These are phyloP conservation scores for Eupeodes latifasciatus DNA, from an alignment of 2,888 invertebrate species.

Conservation along the genomic window DNA sequence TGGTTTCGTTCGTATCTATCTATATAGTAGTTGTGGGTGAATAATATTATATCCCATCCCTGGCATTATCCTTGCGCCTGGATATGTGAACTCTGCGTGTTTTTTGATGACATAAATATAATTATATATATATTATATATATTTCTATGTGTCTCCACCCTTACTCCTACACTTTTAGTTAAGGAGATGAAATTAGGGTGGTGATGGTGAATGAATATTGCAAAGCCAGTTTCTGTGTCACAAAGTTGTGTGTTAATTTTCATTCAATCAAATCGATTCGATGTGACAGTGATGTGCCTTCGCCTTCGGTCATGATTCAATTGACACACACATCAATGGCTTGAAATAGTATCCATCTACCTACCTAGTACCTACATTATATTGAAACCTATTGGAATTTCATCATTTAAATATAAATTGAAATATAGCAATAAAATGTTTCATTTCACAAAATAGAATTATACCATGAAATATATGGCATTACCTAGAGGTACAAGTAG, in stretches of 20 bases:
- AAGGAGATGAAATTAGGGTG: neutral
- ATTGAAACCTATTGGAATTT: conserved; percentile 51
- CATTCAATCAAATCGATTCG: conserved; percentile 66
- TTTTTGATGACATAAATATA: conserved; percentile 15
- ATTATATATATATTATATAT: neutral
- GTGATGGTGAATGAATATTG: conserved; percentile 12
- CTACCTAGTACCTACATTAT: neutral
- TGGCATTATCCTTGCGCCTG: neutral
- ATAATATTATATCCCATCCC: neutral
- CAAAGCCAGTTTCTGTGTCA: neutral
- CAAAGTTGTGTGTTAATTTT: conserved; percentile 63
- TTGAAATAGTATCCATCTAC: neutral
- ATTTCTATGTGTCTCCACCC: neutral
- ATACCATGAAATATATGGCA: neutral
- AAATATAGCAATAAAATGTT: conserved; percentile 9
- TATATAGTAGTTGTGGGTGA: too few species aligned
- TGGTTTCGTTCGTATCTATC: neutral
- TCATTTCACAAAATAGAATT: conserved; percentile 19
- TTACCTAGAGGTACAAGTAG: too few species aligned
- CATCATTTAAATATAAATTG: conserved; percentile 48
- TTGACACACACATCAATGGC: conserved; percentile 47
- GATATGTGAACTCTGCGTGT: neutral
- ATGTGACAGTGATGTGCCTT: conserved; percentile 58
- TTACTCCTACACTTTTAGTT: neutral
- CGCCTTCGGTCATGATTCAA: conserved; percentile 57